Conservation (phyloP, 2,113 vertebrate species). For the Butorides virescens region DNA sequence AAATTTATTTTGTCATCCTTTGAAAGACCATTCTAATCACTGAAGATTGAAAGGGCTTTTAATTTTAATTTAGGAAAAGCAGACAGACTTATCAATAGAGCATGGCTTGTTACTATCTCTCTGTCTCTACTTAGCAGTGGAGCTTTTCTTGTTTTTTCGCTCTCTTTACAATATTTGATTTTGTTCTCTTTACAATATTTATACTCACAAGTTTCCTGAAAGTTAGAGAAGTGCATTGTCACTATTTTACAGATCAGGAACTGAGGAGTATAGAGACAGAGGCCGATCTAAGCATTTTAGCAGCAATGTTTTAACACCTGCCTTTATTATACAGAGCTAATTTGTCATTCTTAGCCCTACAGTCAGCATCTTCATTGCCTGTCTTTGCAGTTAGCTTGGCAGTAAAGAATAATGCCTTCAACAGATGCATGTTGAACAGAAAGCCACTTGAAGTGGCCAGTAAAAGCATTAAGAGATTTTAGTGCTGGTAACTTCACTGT, state of each 20-base stretch:
- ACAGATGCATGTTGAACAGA: not conserved
- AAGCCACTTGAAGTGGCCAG: not conserved
- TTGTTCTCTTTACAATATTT: not conserved
- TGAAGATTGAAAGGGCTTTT: not conserved
- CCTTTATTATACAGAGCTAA: not conserved
- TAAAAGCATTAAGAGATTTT: not conserved
- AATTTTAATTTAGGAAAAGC: not conserved
- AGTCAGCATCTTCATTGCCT: not conserved
- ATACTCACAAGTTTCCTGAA: not conserved
- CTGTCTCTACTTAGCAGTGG: not conserved
- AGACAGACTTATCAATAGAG: not conserved
- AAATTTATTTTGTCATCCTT: not conserved
- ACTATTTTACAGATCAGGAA: not conserved
- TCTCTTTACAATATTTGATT: not conserved
- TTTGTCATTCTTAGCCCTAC: not conserved
- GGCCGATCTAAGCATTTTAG: not conserved
- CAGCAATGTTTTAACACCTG: not conserved
- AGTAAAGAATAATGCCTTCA: not conserved
- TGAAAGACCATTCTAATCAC: not conserved
- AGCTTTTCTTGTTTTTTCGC: not conserved
- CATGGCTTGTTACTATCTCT: not conserved
- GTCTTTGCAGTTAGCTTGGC: not conserved
- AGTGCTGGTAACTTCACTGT: not conserved
- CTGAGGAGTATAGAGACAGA: not conserved
- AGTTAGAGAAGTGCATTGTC: not conserved